Base-by-base conservation (phyloP, 2,113 vertebrate genomes). In the Microtus pennsylvanicus region DNA sequence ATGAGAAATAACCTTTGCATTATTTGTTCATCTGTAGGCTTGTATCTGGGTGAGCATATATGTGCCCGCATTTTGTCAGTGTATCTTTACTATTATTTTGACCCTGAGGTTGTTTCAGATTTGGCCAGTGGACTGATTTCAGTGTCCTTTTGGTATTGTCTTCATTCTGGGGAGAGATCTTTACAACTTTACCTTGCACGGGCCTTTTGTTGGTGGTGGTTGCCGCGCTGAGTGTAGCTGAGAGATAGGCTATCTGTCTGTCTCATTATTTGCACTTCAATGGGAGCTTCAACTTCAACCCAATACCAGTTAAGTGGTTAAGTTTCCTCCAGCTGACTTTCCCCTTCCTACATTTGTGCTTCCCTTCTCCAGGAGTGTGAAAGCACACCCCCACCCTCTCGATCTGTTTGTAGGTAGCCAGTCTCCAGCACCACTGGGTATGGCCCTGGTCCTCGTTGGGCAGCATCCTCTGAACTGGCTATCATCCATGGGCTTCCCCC, bases 1-100 rank as follows among this genome's bases (percentile, higher is more conserved):
- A 4, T n/a, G 89, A 87, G 83, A 94, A 87, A 95, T 74, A n/a
- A 61, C 67, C 78, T 94, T 87, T 74, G 24, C 76, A 9, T 78
- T 74, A 76, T 87, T 55, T 92, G 19, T 82, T 91, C 3, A 38
- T 78, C 85, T 58, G 11, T 63, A 6, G 38, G 26, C 10, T 67
- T 52, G 0, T 72, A 12, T 77, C 30, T 74, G 7, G 45, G 4
- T 50, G n/a, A 42, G 80, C 22, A 72, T 47, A 33, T 1, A 33
- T 2, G 38, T 26, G 24, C 10, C 30, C 77, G 52, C 11, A 33
- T 83, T 94, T 89, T 61, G 58, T 50, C 26, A 52, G 0, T 47
- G 45, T 19, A 8, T 65, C 55, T n/a, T 90, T 47, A 70, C 55
- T 67, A 52, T 89, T 70, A 82, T 90, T 90, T 75, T 52, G 26